Base-by-base conservation (phyloP, 1,140 invertebrate genomes). In the Aricia agestis region DNA sequence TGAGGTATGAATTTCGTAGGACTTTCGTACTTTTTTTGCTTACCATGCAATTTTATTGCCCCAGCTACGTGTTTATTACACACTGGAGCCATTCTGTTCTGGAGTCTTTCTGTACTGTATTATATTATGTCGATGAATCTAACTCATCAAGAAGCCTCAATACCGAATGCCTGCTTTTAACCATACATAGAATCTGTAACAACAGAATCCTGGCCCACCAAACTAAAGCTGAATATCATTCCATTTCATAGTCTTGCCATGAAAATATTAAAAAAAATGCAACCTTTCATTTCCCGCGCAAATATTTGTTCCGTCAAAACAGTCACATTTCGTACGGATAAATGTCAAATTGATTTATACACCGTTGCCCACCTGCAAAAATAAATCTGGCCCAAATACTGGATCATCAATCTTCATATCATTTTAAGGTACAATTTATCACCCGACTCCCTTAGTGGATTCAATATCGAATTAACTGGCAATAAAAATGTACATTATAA, bases 321-420 rank as follows among this genome's bases (percentile, higher is more conserved):
- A 63, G 59, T 15, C 11, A 65, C 68, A 63, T 63, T 63, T 25
- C 59, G 19, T 63, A 63, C 11, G 59, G 59, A 63, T 63, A 31
- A 63, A 63, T 63, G 42, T 72, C 59, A 70, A 65, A 65, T 72
- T 72, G 71, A 72, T 72, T 72, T 72, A 72, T 72, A 68, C 36
- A 42, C 67, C 66, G 19, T 42, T 18, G 59, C 32, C 67, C 59
- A 67, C 59, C 45, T 68, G 59, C 59, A 63, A 63, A 63, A 63
- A 63, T 63, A 63, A 63, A 63, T 63, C 59, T 25, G 19, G n/a
- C 59, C 19, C 59, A 63, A 63, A 63, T 25, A 25, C 19, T 18
- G 18, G 18, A 11, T 25, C 59, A 63, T 63, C 59, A 63, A 63
- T 63, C 59, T 63, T 63, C 59, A 63, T 63, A 63, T 63, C 59